Evolutionary conservation across 37 sponge, comb jelly and placozoan genomes (phyloP), one percentile per base, ranked within the genome.

Genomic region (Geodia barretti): DNA sequence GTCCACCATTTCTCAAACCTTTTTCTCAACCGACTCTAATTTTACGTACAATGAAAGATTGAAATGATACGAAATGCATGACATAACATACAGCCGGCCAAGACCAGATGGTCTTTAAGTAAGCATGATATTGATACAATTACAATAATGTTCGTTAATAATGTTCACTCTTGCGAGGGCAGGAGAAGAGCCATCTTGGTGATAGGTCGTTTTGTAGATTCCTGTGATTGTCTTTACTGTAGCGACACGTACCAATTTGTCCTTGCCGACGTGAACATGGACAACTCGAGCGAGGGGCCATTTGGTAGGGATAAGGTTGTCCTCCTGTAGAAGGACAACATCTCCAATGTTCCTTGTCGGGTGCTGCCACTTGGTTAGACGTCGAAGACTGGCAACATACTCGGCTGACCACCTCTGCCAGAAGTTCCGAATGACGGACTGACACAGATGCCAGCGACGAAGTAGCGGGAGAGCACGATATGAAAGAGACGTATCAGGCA

Each of bases 201-300:
- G 38, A 80, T 72, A 47, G 70, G 81, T 31, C 70, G 37, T n/a
- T 21, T 28, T 80, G 32, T 58, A 54, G 33, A 43, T n/a, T 25
- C 43, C 75, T 9, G 20, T 9, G 33, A 7, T 42, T 19, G 66
- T 74, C 41, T 74, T 73, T 11, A 83, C 29, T 33, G 66, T 73
- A 23, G 39, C 75, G 24, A 83, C 74, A 17, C 83, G 72, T 25
- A 73, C 75, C 30, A 83, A 20, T 33, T 62, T 72, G 43, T 84
- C 85, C 21, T 32, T 64, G 25, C 85, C 77, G 20, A 21, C 60
- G 61, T 58, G 21, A 25, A 66, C 28, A 68, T 84, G 35, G 2
- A 47, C 40, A 47, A 84, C 60, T 67, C 70, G 26, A n/a, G 85
- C 85, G 58, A 84, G 69, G 35, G 70, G 69, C 77, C 85, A 84